Evolutionary conservation across 2,797 vertebrate genomes (phyloP), one percentile per base, ranked within the genome.

Genomic region (Furcifer pardalis): DNA sequence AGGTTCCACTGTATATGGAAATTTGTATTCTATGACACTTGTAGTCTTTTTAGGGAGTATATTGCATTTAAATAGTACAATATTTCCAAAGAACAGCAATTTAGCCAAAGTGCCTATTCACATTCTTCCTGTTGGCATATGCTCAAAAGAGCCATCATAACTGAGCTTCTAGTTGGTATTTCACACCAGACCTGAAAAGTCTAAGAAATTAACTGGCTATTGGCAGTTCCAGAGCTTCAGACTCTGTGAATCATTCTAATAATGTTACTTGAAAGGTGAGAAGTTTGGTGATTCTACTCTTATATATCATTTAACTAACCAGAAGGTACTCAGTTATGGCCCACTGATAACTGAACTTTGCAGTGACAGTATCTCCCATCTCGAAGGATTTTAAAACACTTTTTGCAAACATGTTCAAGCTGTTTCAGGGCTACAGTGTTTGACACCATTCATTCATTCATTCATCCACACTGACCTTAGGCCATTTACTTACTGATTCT

Each of bases 231-330:
- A 1, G 2, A 91, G 84, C 63, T 82, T 86, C 82, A 52, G 85
- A 86, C 75, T 90, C 59, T 56, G 85, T 87, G 88, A 91, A 89
- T 90, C 75, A 84, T 90, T 88, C 68, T 76, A 82, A 82, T 84
- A 86, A 56, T 42, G 32, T 82, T 87, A 72, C 81, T 91, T 69
- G 75, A 73, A 82, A 82, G 85, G 79, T 89, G 72, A 72, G 72
- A 77, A 85, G 15, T 63, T 87, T 91, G 90, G 87, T 87, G 88
- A 46, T 84, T 23, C 30, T 1, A 12, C 59, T 69, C 9, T 62
- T 87, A 80, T 68, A 86, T 88, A 88, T 62, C 17, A 15, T 37
- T 12, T 32, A 23, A 2, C 74, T 37, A 62, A 62, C 23, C 4
- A n/a, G 52, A 56, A 56, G 52, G 5, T 56, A 56, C 19, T 56